Percentiles rank a stretch among this genome's conserved stretches.
phyloP scores from a whole-genome alignment of 2,113 vertebrate species.

The Calcarius ornatus region DNA sequence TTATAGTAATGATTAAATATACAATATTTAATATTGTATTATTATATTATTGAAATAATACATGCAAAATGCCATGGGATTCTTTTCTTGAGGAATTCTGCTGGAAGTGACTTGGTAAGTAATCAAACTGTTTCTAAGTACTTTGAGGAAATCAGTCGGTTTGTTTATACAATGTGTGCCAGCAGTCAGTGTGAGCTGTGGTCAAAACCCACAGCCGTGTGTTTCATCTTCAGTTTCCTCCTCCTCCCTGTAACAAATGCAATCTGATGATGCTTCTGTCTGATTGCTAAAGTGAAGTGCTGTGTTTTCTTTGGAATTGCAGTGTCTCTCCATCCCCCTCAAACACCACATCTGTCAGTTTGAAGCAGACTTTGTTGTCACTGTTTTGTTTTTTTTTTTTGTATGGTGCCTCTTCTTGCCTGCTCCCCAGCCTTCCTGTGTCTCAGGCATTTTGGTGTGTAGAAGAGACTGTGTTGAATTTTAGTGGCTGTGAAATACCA shows the following conservation, averaged over 20 bases:
- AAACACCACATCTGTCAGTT: not conserved
- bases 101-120: not conserved
- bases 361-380: not conserved
- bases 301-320: not conserved
- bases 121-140: not conserved
- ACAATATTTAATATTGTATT: too few species aligned
- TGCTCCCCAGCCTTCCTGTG: not conserved
- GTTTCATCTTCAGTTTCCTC: not conserved
- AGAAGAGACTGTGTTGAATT: not conserved
- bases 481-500: not conserved
- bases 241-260: fast-evolving
- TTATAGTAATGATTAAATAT: too few species aligned
- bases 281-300: not conserved
- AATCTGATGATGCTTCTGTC: not conserved
- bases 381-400: not conserved
- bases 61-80: not conserved
- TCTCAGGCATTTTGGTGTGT: not conserved
- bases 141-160: not conserved
- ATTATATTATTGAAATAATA: not conserved
- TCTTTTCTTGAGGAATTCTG: not conserved
- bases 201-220: not conserved
- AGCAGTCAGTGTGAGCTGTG: not conserved
- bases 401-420: not conserved
- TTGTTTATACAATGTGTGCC: not conserved
- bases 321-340: not conserved